Base-by-base conservation (phyloP, 2,797 vertebrate genomes). In the Onychomys leucogaster region DNA sequence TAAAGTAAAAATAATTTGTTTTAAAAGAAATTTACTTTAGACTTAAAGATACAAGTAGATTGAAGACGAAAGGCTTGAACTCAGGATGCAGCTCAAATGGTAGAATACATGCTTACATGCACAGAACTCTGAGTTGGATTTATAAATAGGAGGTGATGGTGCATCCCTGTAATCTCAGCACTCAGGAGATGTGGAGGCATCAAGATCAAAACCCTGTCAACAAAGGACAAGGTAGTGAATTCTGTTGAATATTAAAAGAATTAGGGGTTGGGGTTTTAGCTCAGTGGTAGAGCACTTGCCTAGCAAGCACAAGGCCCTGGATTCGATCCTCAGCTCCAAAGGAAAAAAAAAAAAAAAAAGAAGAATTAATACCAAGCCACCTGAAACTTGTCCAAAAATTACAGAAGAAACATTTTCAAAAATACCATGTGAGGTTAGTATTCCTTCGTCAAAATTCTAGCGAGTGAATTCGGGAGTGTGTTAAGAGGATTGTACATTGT, bases 191-290 rank as follows among this genome's bases (percentile, higher is more conserved):
- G 34, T 49, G 29, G 29, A 85, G 82, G 82, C 61, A 67, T 43
- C 12, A 67, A 25, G 82, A 14, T 67, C 43, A 85, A 43, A 81
- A 91, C 52, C 19, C 34, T 67, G 27, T 73, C 27, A 89, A 76
- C 13, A 52, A 87, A 87, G 55, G 37, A 8, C 3, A 75, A 46
- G 61, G 92, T 52, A 55, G 29, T 88, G 37, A 92, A 41, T 78
- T 87, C 34, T 93, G 32, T 89, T 34, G 86, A 37, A 75, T 43
- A 90, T 82, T 91, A 91, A 86, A 96, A 95, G 43, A 96, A 37
- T 83, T 89, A 82, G n/a, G n/a, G n/a, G n/a, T n/a, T n/a, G n/a
- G n/a, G n/a, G n/a, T n/a, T n/a, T n/a, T n/a, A n/a, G n/a, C n/a
- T n/a, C n/a, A n/a, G n/a, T n/a, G n/a, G n/a, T n/a, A n/a, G n/a